A percentile compares a stretch with the other conserved stretches of the same genome.
Conservation (phyloP, 2,113 vertebrate species). For the Oplegnathus fasciatus region DNA sequence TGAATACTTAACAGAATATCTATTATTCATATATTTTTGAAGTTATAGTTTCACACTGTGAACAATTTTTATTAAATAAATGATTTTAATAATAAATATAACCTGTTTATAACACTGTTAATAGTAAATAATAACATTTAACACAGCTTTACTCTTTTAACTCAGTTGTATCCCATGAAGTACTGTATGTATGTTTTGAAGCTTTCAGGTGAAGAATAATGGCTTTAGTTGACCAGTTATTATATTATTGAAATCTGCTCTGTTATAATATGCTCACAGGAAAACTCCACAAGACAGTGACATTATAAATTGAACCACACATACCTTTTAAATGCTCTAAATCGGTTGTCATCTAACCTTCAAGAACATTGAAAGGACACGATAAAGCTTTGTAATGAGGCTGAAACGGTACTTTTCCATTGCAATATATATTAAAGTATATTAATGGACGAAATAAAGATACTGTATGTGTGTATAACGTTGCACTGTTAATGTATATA, state of each 20-base stretch:
- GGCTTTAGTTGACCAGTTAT: not conserved
- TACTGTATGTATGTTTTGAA: not conserved
- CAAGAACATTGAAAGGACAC: not conserved
- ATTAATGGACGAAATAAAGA: not conserved
- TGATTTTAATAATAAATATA: constrained; percentile 1
- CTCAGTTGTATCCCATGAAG: not conserved
- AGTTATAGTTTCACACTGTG: not conserved
- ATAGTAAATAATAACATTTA: not conserved
- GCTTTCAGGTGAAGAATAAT: not conserved
- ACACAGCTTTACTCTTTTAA: not conserved
- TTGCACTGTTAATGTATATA: no score
- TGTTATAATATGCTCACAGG: not conserved
- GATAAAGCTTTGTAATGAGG: not conserved
- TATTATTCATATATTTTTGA: not conserved
- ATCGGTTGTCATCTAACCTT: not conserved
- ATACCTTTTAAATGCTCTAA: not conserved
- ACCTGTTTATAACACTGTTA: no score
- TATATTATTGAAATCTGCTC: not conserved
- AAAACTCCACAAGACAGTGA: not conserved
- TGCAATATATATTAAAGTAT: not conserved
- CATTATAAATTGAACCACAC: not conserved
- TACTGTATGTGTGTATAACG: not conserved
- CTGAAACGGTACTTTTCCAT: not conserved
- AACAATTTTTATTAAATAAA: constrained; percentile 13
- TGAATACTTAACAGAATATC: not conserved